Evolutionary conservation across 1,140 invertebrate genomes (phyloP).

Genomic region (Trachymyrmex septentrionalis): DNA sequence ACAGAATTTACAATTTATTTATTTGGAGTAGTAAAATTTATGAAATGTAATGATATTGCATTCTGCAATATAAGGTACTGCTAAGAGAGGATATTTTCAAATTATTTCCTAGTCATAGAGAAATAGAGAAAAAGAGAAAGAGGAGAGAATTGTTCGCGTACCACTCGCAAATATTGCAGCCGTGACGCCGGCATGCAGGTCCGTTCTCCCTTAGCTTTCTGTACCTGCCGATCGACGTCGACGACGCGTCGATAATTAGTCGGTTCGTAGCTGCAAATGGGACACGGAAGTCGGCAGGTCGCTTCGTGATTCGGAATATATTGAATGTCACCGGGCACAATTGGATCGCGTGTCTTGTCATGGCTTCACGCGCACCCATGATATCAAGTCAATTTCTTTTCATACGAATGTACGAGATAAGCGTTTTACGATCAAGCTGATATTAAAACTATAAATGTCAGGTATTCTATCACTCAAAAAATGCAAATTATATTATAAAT

Average conservation of each 20-base stretch:
- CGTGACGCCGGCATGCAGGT: conserved; percentile 24
- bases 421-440: not conserved
- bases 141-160: conserved; percentile 22
- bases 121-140: not conserved
- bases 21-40: not conserved
- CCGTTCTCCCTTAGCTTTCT: conserved; percentile 46
- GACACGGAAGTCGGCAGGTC: conserved; percentile 52
- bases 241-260: conserved; percentile 71
- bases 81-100: not conserved
- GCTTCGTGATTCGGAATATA: conserved; percentile 61
- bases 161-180: conserved; percentile 32
- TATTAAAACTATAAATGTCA: not conserved
- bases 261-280: conserved; percentile 40
- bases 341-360: conserved; percentile 23
- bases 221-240: conserved; percentile 40
- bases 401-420: conserved; percentile 27
- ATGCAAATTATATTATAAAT: conserved; percentile 11
- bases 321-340: conserved; percentile 50
- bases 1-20: conserved; percentile 10
- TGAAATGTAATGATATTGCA: conserved; percentile 2
- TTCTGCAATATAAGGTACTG: not conserved
- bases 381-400: conserved; percentile 23
- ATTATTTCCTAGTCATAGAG: not conserved
- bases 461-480: not conserved
- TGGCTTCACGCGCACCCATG: not conserved